Conservation (phyloP, 2,888 invertebrate genomes). For the Creontiades dilutus region DNA sequence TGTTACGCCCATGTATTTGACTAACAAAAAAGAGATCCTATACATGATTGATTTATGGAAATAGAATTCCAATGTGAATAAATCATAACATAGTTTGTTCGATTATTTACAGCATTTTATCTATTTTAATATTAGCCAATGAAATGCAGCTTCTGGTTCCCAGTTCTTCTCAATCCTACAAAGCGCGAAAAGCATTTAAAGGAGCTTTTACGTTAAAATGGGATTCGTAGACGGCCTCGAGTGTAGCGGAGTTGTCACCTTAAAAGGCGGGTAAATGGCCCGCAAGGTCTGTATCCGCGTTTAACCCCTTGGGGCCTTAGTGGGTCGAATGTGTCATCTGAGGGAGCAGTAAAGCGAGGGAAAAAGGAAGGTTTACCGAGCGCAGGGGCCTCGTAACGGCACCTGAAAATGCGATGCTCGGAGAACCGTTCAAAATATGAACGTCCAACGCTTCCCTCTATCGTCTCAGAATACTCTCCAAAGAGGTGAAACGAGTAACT, state of each 20-base stretch:
- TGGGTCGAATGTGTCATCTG: conserved; percentile 12
- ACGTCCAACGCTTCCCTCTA: background rate
- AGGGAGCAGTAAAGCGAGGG: conserved; percentile 13
- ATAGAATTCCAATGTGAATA: too few relatives aligned
- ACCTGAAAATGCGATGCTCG: background rate
- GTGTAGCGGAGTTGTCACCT: background rate
- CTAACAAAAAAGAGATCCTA: too few relatives aligned
- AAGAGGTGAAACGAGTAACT: too few relatives aligned
- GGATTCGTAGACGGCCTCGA: background rate
- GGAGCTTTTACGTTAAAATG: background rate
- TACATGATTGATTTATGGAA: too few relatives aligned
- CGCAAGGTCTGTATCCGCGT: background rate
- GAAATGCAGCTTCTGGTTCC: too few relatives aligned
- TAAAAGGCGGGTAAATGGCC: conserved; percentile 20
- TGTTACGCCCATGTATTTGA: too few relatives aligned
- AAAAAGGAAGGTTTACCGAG: background rate
- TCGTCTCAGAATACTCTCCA: background rate
- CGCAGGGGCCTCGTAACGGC: background rate
- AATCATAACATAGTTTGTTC: too few relatives aligned
- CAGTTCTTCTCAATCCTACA: too few relatives aligned
- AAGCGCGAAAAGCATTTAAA: conserved; percentile 21
- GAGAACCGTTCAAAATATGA: background rate
- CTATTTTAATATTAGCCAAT: too few relatives aligned
- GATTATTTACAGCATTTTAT: too few relatives aligned
- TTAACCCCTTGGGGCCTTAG: background rate